Conservation (phyloP, 2,113 vertebrate species). For the Trematocara nigrifrons region DNA sequence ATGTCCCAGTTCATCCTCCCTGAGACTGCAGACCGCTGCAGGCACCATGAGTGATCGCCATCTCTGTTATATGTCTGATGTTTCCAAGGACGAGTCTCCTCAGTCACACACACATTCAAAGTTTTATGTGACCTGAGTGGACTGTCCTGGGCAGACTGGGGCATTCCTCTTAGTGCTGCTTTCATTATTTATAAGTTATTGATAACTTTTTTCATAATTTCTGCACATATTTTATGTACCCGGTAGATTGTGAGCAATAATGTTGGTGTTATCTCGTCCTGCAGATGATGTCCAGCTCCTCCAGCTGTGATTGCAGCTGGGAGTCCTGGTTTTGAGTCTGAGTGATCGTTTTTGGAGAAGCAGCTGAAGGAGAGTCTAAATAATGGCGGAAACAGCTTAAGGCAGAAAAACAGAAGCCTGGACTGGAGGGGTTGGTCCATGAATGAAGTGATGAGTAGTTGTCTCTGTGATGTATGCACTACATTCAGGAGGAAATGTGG, state of each 20-base stretch:
- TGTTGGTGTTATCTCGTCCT: not conserved
- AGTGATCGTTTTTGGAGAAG: not conserved
- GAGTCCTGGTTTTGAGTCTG: not conserved
- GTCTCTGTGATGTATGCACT: not conserved
- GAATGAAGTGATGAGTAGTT: not conserved
- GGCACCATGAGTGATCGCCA: not conserved
- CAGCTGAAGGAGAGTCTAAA: not conserved
- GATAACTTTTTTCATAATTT: not conserved
- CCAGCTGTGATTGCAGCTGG: not conserved
- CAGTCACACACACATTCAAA: not conserved
- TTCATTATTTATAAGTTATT: not conserved
- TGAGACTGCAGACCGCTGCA: not conserved
- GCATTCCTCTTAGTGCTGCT: not conserved
- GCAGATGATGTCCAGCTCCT: not conserved
- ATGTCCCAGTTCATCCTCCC: not conserved
- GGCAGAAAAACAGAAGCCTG: not conserved
- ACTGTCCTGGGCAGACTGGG: not conserved
- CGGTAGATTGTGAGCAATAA: not conserved
- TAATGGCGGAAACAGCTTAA: not conserved
- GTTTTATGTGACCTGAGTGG: not conserved
- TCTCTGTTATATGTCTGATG: not conserved
- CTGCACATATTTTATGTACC: not conserved
- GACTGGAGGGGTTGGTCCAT: not conserved
- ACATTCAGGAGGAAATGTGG: not conserved
- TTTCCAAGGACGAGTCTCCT: not conserved